Evolutionary conservation across 2,797 vertebrate species (phyloP).

Genomic region (Naso thynnoides): DNA sequence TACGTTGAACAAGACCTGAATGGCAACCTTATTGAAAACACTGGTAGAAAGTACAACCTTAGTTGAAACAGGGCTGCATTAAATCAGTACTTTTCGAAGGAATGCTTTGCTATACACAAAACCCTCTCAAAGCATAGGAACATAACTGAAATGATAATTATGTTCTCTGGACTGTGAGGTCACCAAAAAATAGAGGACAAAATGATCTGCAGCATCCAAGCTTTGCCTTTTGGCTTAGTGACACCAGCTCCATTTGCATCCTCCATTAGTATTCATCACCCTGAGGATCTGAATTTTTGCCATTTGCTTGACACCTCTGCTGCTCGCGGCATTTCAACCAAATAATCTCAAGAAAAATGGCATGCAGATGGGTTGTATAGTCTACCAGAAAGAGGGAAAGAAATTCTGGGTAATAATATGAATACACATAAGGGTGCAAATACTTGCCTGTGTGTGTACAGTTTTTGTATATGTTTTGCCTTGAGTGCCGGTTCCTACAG

Average conservation of each 20-base stretch:
- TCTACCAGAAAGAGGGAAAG: constrained; percentile 18
- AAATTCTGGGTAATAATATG: constrained; percentile 1
- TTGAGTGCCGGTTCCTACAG: not conserved
- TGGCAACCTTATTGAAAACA: not conserved
- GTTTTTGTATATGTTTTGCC: constrained; percentile 3
- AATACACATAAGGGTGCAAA: constrained; percentile 21
- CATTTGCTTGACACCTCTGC: constrained; percentile 56
- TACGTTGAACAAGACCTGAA: not conserved
- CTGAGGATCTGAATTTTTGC: constrained; percentile 48
- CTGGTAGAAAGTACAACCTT: not conserved
- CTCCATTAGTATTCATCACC: constrained; percentile 63
- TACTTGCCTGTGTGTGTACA: not conserved
- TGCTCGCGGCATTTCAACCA: constrained; percentile 50
- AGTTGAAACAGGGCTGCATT: not conserved
- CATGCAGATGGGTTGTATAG: constrained; percentile 28
- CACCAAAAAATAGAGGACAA: not conserved
- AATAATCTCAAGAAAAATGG: constrained; percentile 42
- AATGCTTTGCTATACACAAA: not conserved
- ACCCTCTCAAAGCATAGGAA: not conserved
- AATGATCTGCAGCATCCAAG: constrained; percentile 26
- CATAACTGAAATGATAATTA: constrained; percentile 14
- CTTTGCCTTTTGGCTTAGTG: constrained; percentile 37
- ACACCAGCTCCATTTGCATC: constrained; percentile 54
- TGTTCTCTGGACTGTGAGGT: not conserved
- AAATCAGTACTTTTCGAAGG: constrained; percentile 2